A percentile compares a stretch with the other conserved stretches of the same genome.
These are phyloP conservation scores for Berghia stephanieae DNA, from an alignment of 1,140 invertebrate species.

Conservation along the genomic window DNA sequence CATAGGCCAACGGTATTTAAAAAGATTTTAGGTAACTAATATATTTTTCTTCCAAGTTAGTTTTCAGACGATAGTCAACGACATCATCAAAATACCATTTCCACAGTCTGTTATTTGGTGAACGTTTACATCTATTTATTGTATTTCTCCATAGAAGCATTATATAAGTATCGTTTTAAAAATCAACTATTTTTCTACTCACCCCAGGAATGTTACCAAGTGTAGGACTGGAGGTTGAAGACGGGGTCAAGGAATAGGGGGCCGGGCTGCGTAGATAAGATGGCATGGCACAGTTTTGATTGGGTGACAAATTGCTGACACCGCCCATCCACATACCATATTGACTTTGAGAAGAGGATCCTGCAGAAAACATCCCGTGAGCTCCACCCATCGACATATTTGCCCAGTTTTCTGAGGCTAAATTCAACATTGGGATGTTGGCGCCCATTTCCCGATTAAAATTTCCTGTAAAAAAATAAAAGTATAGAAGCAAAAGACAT, in stretches of 20 bases:
- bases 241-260: conserved; percentile 38
- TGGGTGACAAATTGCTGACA: conserved; percentile 55
- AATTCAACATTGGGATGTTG: conserved; percentile 58
- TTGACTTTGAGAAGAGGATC: conserved; percentile 46
- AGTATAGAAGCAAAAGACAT: background rate
- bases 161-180: background rate
- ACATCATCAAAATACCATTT: no score
- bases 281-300: conserved; percentile 62
- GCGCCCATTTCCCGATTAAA: conserved; percentile 51
- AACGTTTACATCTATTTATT: no score
- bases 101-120: no score
- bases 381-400: conserved; percentile 49
- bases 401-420: conserved; percentile 54
- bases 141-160: background rate
- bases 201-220: conserved; percentile 25
- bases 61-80: no score
- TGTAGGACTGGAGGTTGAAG: conserved; percentile 31
- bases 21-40: no score
- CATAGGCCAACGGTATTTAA: no score
- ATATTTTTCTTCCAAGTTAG: no score
- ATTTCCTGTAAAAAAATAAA: conserved; percentile 41
- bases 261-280: conserved; percentile 46
- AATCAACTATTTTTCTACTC: background rate
- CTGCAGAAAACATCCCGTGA: conserved; percentile 28
- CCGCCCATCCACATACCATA: conserved; percentile 60